These are phyloP conservation scores for Megalopta genalis DNA, from an alignment of 1,140 invertebrate genomes.

Conservation along the genomic window DNA sequence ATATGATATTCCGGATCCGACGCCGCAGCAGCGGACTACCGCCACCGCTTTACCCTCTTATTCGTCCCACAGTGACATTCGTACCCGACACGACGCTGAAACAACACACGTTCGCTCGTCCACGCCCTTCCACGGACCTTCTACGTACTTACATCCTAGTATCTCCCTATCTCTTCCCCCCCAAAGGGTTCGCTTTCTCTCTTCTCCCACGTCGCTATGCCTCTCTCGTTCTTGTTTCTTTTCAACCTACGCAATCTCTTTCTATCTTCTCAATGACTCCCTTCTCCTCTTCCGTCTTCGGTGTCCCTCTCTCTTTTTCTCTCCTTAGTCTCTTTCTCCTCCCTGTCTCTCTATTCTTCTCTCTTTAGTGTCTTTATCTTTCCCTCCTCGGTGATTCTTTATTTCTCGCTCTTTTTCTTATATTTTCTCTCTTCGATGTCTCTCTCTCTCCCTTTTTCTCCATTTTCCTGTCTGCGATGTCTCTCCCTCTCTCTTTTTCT, in stretches of 20 bases:
- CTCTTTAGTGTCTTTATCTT: no score
- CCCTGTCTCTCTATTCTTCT: not conserved
- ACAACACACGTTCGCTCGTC: slow-evolving; percentile 44
- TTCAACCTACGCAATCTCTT: no score
- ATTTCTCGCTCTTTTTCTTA: no score
- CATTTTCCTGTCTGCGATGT: no score
- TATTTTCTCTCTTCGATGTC: no score
- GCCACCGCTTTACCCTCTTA: slow-evolving; percentile 67
- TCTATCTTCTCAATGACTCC: no score
- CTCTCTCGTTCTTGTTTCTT: slow-evolving; percentile 15
- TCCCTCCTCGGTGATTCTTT: no score
- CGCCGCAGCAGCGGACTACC: slow-evolving; percentile 61
- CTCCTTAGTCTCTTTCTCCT: not conserved
- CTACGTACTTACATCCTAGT: slow-evolving; percentile 35
- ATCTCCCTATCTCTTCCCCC: slow-evolving; percentile 18
- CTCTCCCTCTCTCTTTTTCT: no score
- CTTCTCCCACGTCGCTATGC: not conserved
- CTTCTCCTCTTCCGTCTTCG: not conserved
- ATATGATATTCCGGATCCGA: slow-evolving; percentile 73
- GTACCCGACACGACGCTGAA: slow-evolving; percentile 34
- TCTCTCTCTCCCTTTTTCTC: not conserved
- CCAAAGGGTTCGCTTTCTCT: not conserved
- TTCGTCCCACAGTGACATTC: slow-evolving; percentile 59
- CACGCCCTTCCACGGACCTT: slow-evolving; percentile 37
- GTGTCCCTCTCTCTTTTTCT: not conserved